A percentile compares a stretch with the other conserved stretches of the same genome.
Conservation (phyloP, 2,797 vertebrate genomes). For the Crypturellus tataupa region DNA sequence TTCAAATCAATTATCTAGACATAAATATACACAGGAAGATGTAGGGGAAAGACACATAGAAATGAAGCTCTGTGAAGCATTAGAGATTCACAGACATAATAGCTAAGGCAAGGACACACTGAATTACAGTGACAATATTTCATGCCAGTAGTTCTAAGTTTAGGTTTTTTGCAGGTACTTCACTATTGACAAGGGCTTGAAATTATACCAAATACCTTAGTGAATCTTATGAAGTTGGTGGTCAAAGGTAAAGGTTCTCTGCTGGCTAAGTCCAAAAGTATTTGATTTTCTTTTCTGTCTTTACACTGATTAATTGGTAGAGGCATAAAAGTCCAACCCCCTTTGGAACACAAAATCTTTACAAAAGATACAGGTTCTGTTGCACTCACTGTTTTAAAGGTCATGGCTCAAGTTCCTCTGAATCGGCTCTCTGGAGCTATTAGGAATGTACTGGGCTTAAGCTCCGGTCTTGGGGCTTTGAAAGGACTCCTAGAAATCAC, state of each 20-base stretch:
- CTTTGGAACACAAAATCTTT: neutral
- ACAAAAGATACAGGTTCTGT: neutral
- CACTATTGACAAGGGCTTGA: neutral
- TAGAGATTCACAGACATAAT: neutral
- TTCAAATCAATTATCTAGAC: neutral
- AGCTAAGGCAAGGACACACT: neutral
- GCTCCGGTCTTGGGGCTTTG: neutral
- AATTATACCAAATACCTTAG: neutral
- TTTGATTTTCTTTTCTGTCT: neutral
- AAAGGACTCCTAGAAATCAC: neutral
- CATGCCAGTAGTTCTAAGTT: neutral
- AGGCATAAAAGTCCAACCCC: neutral
- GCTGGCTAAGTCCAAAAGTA: neutral
- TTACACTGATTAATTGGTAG: neutral
- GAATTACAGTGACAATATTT: neutral
- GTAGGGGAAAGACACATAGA: neutral
- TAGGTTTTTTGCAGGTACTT: neutral
- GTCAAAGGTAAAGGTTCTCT: neutral
- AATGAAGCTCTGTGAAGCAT: neutral
- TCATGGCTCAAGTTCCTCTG: neutral
- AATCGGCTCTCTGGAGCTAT: neutral
- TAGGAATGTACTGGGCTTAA: neutral
- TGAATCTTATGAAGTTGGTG: neutral
- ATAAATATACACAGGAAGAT: neutral
- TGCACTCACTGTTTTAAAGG: neutral